Evolutionary conservation across 2,888 invertebrate species (phyloP), one percentile per base, ranked within the genome.

Genomic region (Drosophila limbata): DNA sequence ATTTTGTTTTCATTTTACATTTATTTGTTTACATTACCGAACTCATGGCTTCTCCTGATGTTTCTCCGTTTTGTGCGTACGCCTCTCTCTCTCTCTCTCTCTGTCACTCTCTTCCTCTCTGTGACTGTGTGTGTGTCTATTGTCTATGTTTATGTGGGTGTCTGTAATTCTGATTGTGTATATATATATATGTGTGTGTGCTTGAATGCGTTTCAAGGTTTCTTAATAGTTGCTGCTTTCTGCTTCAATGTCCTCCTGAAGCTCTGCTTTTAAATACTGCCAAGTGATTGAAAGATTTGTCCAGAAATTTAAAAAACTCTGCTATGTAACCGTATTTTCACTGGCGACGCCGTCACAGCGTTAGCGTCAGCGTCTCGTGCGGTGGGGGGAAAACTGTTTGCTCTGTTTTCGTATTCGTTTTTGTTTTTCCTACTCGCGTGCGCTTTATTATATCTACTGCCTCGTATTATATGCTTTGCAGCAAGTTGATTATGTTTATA

Each of bases 11-110:
- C 1, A 10, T 35, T 33, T 15, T 17, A 17, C 21, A 11, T n/a
- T 33, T 62, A 63, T 69, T 85, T 88, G 84, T 80, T 79, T 84
- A 87, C 67, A 68, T 83, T 84, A 84, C 84, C 84, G 84, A 84
- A 72, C 84, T 84, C 84, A 84, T 84, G 70, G 65, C 64, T 73
- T 42, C 47, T 52, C 28, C 63, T 70, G 57, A 19, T 69, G 53
- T 52, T 77, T 35, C 59, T 25, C 56, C 56, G 5, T 21, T 15
- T 78, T 62, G 55, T 53, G 56, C 52, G 48, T 55, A 21, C 35
- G 33, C 31, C 8, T 53, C 40, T 28, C 40, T 37, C 25, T 48
- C 21, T 19, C 50, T 48, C 31, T 33, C 48, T 42, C 19, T 52
- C 52, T 17, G 31, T 35, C 31, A 33, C 33, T 8, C 39, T 31